phyloP scores from a whole-genome alignment of 2,113 vertebrate species.

The Oryctolagus cuniculus region mOryCun1.1 NC_091434.1:64012001-64012500 shows the following conservation, averaged over 20 bases:
- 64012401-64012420: constrained; percentile 34
- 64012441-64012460: background rate
- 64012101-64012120: constrained; percentile 67
- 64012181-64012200: background rate
- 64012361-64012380: constrained; percentile 33
- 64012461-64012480: background rate
- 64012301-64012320: constrained; percentile 19
- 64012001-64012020: constrained; percentile 62
- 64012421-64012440: background rate
- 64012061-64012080: constrained; percentile 57
- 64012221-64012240: constrained; percentile 46
- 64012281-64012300: constrained; percentile 2
- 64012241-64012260: constrained; percentile 33
- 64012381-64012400: constrained; percentile 28
- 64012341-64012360: constrained; percentile 41
- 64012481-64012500: constrained; percentile 1
- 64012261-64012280: constrained; percentile 55
- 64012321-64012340: constrained; percentile 17
- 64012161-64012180: constrained; percentile 18
- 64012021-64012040: constrained; percentile 57
- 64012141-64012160: constrained; percentile 43
- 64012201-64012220: constrained; percentile 57
- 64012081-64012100: constrained; percentile 53
- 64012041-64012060: constrained; percentile 61
- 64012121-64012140: constrained; percentile 18